Evolutionary conservation across 2,888 invertebrate species (phyloP), one percentile per base, ranked within the genome.

Genomic region (Helobdella robusta): DNA sequence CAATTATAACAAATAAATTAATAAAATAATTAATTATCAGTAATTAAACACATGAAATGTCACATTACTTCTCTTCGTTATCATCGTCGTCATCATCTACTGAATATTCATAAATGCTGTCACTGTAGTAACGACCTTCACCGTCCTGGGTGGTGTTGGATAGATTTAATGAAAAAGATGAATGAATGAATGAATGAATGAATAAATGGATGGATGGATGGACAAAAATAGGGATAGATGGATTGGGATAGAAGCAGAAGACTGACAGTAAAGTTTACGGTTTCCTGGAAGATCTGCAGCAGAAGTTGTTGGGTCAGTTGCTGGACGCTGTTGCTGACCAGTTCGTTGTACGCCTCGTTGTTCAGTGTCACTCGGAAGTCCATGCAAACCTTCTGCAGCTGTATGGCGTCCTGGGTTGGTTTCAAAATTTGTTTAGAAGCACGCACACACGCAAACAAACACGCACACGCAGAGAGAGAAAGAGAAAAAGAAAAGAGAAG

Each of bases 61-160:
- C n/a, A n/a, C n/a, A n/a, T n/a, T n/a, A n/a, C n/a, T n/a, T n/a
- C n/a, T n/a, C n/a, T n/a, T n/a, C n/a, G n/a, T n/a, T n/a, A n/a
- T n/a, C n/a, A n/a, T n/a, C n/a, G n/a, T n/a, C n/a, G 15, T 23
- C 25, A 2, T 25, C 52, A 30, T 11, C 32, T 1, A 28, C 32
- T 0, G 91, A 88, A 30, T 94, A 79, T 76, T 97, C 97, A 0
- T 89, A 88, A 85, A 97, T 87, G 2, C 93, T 92, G 82, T 97
- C 95, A 0, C 92, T 91, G 79, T 89, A 94, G 76, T 94, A 95
- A 66, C 95, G 85, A 56, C 95, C 95, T 79, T 95, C 93, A 73
- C 91, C 90, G 77, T 97, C 95, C 81, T 81, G 68, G n/a, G n/a
- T n/a, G n/a, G n/a, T n/a, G n/a, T n/a, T n/a, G n/a, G n/a, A n/a